Evolutionary conservation across 2,888 invertebrate genomes (phyloP).

Genomic region (Apotomis capreana): DNA sequence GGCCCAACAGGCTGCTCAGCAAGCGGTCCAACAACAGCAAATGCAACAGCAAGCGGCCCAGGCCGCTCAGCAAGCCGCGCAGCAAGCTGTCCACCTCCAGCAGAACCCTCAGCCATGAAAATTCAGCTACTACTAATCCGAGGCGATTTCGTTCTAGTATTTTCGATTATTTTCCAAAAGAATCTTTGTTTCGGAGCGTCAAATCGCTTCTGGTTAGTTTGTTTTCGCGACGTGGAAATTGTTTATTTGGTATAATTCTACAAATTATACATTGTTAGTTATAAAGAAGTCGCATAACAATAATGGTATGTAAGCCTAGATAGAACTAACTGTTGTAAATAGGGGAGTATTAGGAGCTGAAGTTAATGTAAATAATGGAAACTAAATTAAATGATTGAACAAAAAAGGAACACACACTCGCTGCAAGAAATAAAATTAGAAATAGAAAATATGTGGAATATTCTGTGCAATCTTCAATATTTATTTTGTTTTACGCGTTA

Average conservation of each 20-base stretch:
- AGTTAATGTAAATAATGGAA: slow-evolving; percentile 72
- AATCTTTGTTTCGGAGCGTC: slow-evolving; percentile 55
- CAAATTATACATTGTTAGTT: slow-evolving; percentile 38
- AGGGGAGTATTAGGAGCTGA: slow-evolving; percentile 65
- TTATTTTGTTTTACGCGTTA: slow-evolving; percentile 68
- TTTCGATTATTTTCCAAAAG: slow-evolving; percentile 42
- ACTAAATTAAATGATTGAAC: slow-evolving; percentile 66
- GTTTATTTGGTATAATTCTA: slow-evolving; percentile 29
- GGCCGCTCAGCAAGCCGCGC: slow-evolving; percentile 76
- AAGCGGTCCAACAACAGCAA: slow-evolving; percentile 56
- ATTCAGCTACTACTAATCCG: slow-evolving; percentile 90
- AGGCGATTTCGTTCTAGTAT: slow-evolving; percentile 71
- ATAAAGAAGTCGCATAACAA: slow-evolving; percentile 53
- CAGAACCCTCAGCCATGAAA: slow-evolving; percentile 88
- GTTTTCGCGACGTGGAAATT: slow-evolving; percentile 45
- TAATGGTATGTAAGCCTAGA: slow-evolving; percentile 64
- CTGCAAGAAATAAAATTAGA: slow-evolving; percentile 76
- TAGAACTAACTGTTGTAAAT: slow-evolving; percentile 79
- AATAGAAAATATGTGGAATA: slow-evolving; percentile 66
- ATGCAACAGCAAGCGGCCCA: slow-evolving; percentile 62
- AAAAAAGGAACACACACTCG: slow-evolving; percentile 81
- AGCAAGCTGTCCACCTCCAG: slow-evolving; percentile 82
- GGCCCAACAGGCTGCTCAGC: slow-evolving; percentile 55
- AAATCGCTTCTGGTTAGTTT: slow-evolving; percentile 79
- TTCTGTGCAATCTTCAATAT: slow-evolving; percentile 75